Base-by-base conservation (phyloP, 23 tunicate genomes). In the Halocynthia aurantium region DNA sequence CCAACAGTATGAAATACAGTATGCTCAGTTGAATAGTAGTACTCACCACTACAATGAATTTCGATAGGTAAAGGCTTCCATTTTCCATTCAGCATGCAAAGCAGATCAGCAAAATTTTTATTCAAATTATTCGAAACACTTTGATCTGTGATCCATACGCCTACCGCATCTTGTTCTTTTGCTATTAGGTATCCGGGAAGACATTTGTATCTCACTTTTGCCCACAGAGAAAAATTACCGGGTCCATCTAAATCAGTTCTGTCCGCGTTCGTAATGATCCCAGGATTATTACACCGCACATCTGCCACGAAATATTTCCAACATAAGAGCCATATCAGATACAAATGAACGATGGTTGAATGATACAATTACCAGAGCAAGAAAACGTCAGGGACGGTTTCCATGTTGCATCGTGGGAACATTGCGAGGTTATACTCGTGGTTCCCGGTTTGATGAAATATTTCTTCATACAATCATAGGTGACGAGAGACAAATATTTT, bases 371-470 rank as follows among this genome's bases (percentile, higher is more conserved):
- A 65, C 70, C 10, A 6, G 21, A 15, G 55, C 94, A 88, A 64
- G 80, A 57, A 76, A 89, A 84, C 6, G 67, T 51, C 0, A 52
- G 63, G 8, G 65, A 6, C 19, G 76, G 85, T 65, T 60, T 67
- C 87, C 87, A 84, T 8, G 44, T 50, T 31, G 53, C 81, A 10
- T 67, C 73, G 40, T 76, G 57, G 69, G 70, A 77, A 53, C 87
- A 84, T 55, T 68, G 74, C 20, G 72, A 52, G 9, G 81, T 76
- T 8, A 76, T 22, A 6, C 60, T 22, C 5, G 55, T 66, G 8
- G 80, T 50, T 7, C 96, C 96, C 17, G 85, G 85, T 55, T 62
- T 55, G 17, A 89, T 76, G 51, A 84, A 80, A 64, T 61, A 84
- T 5, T 85, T 88, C 5, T 81, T 22, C 8, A 65, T 56, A 74